Evolutionary conservation across 2,888 invertebrate genomes (phyloP).

Genomic region (Agriopis marginaria): DNA sequence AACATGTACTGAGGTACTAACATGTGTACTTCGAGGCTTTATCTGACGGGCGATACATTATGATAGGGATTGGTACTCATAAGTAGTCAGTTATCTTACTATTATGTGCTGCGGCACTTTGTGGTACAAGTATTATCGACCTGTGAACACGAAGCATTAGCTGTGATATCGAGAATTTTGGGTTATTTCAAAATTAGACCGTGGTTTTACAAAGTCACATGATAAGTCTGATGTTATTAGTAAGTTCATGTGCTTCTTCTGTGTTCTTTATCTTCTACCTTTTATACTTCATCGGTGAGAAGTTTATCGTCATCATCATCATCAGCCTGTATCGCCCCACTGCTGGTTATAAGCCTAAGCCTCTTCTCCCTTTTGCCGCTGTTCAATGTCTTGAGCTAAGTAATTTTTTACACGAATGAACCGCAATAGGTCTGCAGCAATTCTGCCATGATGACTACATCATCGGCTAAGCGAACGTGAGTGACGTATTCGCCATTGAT

Average conservation of each 20-base stretch:
- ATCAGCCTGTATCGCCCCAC: no score
- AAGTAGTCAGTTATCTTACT: constrained; percentile 20
- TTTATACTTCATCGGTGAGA: no score
- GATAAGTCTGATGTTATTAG: background rate
- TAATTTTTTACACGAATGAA: no score
- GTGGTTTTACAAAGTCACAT: background rate
- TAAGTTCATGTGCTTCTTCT: background rate
- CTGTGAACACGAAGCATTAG: constrained; percentile 17
- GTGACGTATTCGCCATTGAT: no score
- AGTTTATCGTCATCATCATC: no score
- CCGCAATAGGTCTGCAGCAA: no score
- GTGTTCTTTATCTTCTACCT: no score
- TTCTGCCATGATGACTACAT: no score
- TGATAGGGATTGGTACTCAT: constrained; percentile 20
- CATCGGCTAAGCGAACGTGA: no score
- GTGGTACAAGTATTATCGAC: constrained; percentile 16
- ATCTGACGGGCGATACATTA: constrained; percentile 27
- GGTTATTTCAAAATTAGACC: background rate
- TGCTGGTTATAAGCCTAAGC: no score
- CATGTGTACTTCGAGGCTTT: constrained; percentile 10
- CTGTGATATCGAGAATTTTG: constrained; percentile 9
- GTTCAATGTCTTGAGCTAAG: no score
- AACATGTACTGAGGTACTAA: background rate
- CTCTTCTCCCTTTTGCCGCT: no score
- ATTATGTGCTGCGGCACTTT: constrained; percentile 25